Evolutionary conservation across 2,888 invertebrate species (phyloP).

Genomic region (Adelphocoris suturalis): DNA sequence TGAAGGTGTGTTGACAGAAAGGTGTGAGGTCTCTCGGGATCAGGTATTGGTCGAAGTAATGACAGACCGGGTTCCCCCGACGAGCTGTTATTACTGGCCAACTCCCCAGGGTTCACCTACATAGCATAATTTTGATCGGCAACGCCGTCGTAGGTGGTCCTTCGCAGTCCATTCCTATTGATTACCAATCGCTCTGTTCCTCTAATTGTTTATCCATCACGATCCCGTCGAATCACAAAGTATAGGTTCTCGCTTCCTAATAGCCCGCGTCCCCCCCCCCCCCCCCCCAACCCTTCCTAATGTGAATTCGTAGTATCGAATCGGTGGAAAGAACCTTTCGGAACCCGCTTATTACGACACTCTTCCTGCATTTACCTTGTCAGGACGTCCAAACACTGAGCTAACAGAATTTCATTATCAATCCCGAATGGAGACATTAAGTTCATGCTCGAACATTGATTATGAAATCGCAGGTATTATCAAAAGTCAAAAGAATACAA

Average conservation of each 20-base stretch:
- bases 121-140: slow-evolving; percentile 67
- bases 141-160: slow-evolving; percentile 62
- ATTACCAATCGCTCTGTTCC: slow-evolving; percentile 62
- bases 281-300: slow-evolving; percentile 48
- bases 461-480: neutral
- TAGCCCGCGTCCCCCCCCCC: slow-evolving; percentile 1
- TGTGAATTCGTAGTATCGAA: slow-evolving; percentile 50
- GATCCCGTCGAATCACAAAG: slow-evolving; percentile 59
- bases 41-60: slow-evolving; percentile 68
- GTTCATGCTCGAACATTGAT: neutral
- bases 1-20: slow-evolving; percentile 60
- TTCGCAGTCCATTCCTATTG: slow-evolving; percentile 51
- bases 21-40: slow-evolving; percentile 67
- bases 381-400: slow-evolving; percentile 28
- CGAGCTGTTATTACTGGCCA: slow-evolving; percentile 63
- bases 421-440: slow-evolving; percentile 41
- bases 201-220: slow-evolving; percentile 69
- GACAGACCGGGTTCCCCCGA: slow-evolving; percentile 53
- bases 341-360: slow-evolving; percentile 56
- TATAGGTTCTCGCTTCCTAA: slow-evolving; percentile 64
- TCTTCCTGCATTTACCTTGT: slow-evolving; percentile 38
- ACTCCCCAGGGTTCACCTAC: slow-evolving; percentile 53
- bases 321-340: neutral
- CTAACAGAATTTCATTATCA: slow-evolving; percentile 42
- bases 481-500: neutral